Conservation (phyloP, 2,888 invertebrate species). For the Sinopyrophorus schimmeli region DNA sequence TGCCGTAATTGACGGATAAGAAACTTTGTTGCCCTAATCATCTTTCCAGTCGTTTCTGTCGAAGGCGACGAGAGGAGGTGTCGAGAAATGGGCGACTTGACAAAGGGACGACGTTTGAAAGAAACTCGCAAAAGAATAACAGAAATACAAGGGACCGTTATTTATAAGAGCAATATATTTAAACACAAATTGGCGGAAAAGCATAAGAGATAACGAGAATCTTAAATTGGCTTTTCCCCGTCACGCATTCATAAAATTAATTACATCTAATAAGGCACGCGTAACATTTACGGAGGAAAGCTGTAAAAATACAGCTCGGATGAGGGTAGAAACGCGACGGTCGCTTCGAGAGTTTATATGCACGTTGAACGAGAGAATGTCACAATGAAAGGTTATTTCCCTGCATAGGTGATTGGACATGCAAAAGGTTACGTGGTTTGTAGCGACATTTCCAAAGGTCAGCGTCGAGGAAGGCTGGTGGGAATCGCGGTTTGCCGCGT, state of each 20-base stretch:
- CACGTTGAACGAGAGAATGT: constrained; percentile 37
- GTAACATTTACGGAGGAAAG: constrained; percentile 32
- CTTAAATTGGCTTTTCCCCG: constrained; percentile 23
- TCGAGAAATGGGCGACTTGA: constrained; percentile 25
- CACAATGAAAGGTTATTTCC: constrained; percentile 44
- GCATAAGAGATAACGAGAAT: constrained; percentile 27
- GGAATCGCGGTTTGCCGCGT: constrained; percentile 27
- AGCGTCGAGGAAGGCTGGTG: constrained; percentile 18
- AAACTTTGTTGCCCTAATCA: constrained; percentile 36
- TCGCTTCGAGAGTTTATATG: constrained; percentile 8
- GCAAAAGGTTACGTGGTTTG: constrained; percentile 40
- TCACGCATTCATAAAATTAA: constrained; percentile 31
- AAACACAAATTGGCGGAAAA: constrained; percentile 26
- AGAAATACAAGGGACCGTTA: constrained; percentile 26
- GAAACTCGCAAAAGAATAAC: constrained; percentile 26
- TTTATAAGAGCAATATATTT: constrained; percentile 12
- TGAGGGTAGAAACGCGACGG: constrained; percentile 13
- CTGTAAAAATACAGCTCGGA: constrained; percentile 17
- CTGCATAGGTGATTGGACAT: constrained; percentile 45
- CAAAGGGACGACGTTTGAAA: constrained; percentile 27
- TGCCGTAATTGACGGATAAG: constrained; percentile 34
- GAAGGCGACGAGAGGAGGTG: constrained; percentile 30
- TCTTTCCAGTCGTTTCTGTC: constrained; percentile 28
- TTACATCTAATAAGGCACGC: constrained; percentile 35
- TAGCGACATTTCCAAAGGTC: constrained; percentile 44